phyloP scores from a whole-genome alignment of 1,140 invertebrate species.

The Pseudomyrmex pallidus region DNA sequence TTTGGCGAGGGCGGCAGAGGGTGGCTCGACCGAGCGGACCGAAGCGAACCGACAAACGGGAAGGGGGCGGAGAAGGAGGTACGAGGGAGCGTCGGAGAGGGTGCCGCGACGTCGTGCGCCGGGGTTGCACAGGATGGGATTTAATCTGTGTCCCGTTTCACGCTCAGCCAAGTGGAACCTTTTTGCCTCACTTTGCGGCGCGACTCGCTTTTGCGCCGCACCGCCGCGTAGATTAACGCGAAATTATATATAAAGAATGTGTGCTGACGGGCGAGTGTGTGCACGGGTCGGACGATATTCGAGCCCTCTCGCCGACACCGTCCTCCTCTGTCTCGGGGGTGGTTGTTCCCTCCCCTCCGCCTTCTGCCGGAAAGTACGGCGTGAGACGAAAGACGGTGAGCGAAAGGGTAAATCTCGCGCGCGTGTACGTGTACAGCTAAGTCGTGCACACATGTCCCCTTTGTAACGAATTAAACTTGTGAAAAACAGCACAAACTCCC shows the following conservation, averaged over 20 bases:
- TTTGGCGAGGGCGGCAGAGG: constrained; percentile 68
- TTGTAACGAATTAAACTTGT: constrained; percentile 71
- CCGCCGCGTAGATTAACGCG: constrained; percentile 85
- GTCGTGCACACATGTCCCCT: constrained; percentile 67
- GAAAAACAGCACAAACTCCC: constrained; percentile 63
- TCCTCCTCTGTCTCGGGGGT: constrained; percentile 37
- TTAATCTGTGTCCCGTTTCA: constrained; percentile 86
- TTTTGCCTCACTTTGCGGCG: constrained; percentile 85
- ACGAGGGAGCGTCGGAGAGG: constrained; percentile 44
- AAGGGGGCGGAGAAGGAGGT: constrained; percentile 44
- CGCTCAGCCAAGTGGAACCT: constrained; percentile 85
- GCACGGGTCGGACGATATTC: constrained; percentile 66
- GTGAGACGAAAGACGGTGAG: constrained; percentile 48
- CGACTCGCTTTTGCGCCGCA: constrained; percentile 83
- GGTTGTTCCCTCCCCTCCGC: neutral
- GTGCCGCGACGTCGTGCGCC: constrained; percentile 77
- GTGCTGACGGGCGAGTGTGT: constrained; percentile 68
- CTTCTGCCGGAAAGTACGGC: neutral
- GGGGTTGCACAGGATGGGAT: constrained; percentile 81
- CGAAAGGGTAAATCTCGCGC: constrained; percentile 57
- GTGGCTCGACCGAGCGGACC: constrained; percentile 25
- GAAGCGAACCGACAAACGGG: constrained; percentile 50
- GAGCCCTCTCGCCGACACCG: constrained; percentile 67
- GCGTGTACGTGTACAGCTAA: constrained; percentile 72
- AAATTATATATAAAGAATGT: constrained; percentile 86